A percentile compares a stretch with the other conserved stretches of the same genome.
Evolutionary conservation across 2,113 vertebrate species (phyloP).

Genomic region (Cheilinus undulatus): DNA sequence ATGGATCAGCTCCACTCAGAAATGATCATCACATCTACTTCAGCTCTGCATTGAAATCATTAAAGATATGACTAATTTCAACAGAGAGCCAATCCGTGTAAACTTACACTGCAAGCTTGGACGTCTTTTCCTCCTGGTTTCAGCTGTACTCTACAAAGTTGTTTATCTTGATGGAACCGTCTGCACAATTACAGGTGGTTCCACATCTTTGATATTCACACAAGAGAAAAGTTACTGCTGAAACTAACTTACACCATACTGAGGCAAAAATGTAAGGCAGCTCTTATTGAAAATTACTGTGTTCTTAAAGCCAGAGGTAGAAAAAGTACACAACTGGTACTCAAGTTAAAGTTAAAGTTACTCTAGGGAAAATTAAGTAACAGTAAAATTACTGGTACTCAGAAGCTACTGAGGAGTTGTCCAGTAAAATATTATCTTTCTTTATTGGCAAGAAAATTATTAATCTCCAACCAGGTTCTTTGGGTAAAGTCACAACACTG

Average conservation of each 20-base stretch:
- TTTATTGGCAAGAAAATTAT: too few species aligned
- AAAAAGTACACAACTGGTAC: background rate
- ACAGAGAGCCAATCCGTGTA: background rate
- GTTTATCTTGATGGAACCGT: background rate
- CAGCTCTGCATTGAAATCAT: background rate
- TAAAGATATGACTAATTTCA: background rate
- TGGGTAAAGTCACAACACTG: too few species aligned
- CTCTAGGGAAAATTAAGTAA: too few species aligned
- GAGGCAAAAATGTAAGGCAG: background rate
- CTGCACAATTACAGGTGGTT: slow-evolving; percentile 1
- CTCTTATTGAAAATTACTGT: background rate
- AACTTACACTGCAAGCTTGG: background rate
- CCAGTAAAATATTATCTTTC: too few species aligned
- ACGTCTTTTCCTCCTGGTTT: background rate
- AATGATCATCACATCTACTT: background rate
- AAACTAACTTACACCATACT: background rate
- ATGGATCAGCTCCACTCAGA: background rate
- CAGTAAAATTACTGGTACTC: too few species aligned
- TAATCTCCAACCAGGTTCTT: too few species aligned
- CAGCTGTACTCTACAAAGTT: background rate
- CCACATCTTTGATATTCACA: background rate
- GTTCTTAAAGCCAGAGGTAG: background rate
- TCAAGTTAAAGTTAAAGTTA: background rate
- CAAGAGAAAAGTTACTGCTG: background rate
- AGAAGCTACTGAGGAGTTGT: too few species aligned